Conservation (phyloP, 92 coral and sea anemone genomes). For the Porites lobata region DNA sequence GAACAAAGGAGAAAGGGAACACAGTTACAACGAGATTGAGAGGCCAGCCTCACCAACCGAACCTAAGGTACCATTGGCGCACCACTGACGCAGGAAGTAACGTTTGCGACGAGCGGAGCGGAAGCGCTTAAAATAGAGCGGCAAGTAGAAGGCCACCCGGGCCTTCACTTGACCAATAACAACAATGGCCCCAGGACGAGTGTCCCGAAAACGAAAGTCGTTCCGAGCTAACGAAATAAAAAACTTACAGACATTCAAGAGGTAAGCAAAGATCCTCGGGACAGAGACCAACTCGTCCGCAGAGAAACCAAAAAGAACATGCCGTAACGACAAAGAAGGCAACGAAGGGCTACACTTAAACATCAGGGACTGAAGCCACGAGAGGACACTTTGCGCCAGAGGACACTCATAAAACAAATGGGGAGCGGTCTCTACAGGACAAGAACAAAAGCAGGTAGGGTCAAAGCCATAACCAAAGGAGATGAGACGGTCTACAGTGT, state of each 20-base stretch:
- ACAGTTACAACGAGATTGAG: too few relatives aligned
- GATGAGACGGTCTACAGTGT: background rate
- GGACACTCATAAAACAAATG: conserved; percentile 48
- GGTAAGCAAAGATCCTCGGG: conserved; percentile 24
- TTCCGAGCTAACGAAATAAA: conserved; percentile 20
- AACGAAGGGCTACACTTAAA: too few relatives aligned
- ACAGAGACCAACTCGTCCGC: conserved; percentile 1
- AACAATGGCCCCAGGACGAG: background rate
- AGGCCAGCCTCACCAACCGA: too few relatives aligned
- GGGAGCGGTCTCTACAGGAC: background rate
- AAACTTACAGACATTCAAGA: conserved; percentile 26
- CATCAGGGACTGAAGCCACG: conserved; percentile 20
- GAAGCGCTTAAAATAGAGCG: background rate
- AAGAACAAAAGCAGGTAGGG: conserved; percentile 13
- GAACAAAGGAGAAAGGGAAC: too few relatives aligned
- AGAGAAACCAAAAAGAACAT: too few relatives aligned
- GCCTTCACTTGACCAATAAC: background rate
- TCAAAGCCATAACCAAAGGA: background rate
- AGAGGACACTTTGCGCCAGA: conserved; percentile 22
- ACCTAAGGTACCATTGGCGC: too few relatives aligned
- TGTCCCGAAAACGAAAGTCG: background rate
- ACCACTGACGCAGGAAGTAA: too few relatives aligned
- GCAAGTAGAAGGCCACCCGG: conserved; percentile 1
- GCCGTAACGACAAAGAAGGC: too few relatives aligned
- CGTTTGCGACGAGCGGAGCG: too few relatives aligned